Evolutionary conservation across 2,888 invertebrate species (phyloP), one percentile per base, ranked within the genome.

Genomic region (Cryptocephalus moraei): DNA sequence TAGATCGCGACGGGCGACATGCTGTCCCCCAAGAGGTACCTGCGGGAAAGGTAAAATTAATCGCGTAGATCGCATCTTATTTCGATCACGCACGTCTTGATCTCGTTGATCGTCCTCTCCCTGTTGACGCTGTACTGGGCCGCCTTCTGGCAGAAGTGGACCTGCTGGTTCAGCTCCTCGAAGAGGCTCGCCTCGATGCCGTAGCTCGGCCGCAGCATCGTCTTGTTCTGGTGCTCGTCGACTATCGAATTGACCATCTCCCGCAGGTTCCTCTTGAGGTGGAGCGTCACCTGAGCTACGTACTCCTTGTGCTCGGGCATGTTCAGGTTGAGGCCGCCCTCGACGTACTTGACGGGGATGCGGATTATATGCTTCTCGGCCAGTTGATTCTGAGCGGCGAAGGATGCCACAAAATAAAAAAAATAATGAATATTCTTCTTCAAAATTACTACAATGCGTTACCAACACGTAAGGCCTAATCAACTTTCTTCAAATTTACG

Each of bases 291-390:
- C 43, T 80, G 75, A 41, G 75, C 72, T 33, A 84, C 74, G 70
- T 85, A 86, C 53, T 79, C 78, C 43, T 67, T 65, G 60, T 80
- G 79, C 57, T 83, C 82, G 41, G 78, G 75, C 22, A 74, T 60
- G 13, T 70, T 67, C 12, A 73, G 62, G 61, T 75, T 72, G 33
- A 78, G 59, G 8, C 78, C 76, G 14, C 72, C 71, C 54, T 74
- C 73, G 34, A 70, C 70, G 65, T 72, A 76, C 58, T 70, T 74
- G 32, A 73, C 75, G 47, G 80, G 73, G 54, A 80, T 71, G 49
- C 75, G 78, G 62, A 76, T 80, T 56, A 86, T 80, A 67, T 87
- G 86, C 59, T 84, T 84, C 61, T 86, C 85, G 52, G 79, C 77
- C 13, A 88, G 71, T 66, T 86, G 84, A 58, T 77, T 77, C 81